phyloP scores from a whole-genome alignment of 23 tunicate genomes.

The Halocynthia roretzi region DNA sequence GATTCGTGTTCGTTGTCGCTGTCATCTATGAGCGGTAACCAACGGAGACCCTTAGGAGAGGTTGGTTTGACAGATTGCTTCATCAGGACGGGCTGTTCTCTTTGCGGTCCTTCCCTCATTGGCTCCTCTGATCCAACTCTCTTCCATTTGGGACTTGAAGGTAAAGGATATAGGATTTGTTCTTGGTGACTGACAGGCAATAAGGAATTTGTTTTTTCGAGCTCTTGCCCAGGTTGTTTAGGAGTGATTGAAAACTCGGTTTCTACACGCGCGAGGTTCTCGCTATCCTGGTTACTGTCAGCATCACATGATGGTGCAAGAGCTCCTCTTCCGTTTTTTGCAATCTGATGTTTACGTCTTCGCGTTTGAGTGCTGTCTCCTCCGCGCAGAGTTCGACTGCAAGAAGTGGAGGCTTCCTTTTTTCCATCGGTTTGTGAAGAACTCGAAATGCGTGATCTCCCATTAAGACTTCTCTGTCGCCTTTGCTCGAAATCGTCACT shows the following conservation, averaged over 20 bases:
- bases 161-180: too few relatives aligned
- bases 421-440: not conserved
- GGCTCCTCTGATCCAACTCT: too few relatives aligned
- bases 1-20: not conserved
- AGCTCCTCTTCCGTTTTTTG: slow-evolving; percentile 91
- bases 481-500: too few relatives aligned
- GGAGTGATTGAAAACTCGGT: too few relatives aligned
- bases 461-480: not conserved
- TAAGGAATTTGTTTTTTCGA: slow-evolving; percentile 7
- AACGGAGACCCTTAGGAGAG: slow-evolving; percentile 7
- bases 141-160: too few relatives aligned
- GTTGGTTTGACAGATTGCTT: not conserved
- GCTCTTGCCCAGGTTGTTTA: slow-evolving; percentile 59
- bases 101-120: not conserved
- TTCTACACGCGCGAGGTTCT: too few relatives aligned
- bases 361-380: too few relatives aligned
- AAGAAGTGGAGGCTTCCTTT: slow-evolving; percentile 7
- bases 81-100: slow-evolving; percentile 1
- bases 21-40: slow-evolving; percentile 7
- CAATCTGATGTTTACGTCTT: not conserved
- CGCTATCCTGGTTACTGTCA: not conserved
- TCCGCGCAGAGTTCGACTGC: not conserved
- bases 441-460: not conserved
- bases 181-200: too few relatives aligned
- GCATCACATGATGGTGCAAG: slow-evolving; percentile 74